Evolutionary conservation across 2,888 invertebrate genomes (phyloP), one percentile per base, ranked within the genome.

Genomic region (Watsonalla cultraria): DNA sequence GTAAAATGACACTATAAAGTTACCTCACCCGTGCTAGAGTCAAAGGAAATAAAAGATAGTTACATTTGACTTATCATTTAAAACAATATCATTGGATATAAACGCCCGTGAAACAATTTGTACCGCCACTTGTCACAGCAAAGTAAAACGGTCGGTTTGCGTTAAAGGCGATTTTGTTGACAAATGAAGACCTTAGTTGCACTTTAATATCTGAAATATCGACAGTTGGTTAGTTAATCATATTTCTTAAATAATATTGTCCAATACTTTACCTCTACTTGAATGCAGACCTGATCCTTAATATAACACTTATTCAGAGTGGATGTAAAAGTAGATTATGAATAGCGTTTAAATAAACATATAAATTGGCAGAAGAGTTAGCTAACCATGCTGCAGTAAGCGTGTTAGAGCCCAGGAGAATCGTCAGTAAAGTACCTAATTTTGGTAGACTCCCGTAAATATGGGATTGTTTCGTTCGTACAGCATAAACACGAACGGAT

Each of bases 91-190:
- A 49, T 49, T 39, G n/a, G 39, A 49, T 15, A 49, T 39, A 49
- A 37, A 11, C 8, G 35, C 49, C 49, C 14, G 49, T 14, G 49
- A 49, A 49, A 37, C 37, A 49, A 0, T 49, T 37, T 39, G 11
- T 49, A 37, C 37, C 15, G 39, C 15, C 37, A 49, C 39, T 49
- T 37, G 37, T 37, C 14, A 49, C 37, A 24, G 13, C 53, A 53
- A 51, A 66, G 51, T 57, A 61, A 51, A 65, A 66, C 6, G 68
- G 62, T 47, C 49, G 60, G 45, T 66, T 58, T 15, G 54, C 58
- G 5, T 15, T 24, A 37, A 64, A 56, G 49, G 35, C 37, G 13
- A 39, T 6, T 8, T 6, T 14, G 13, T 49, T 14, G 1, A 49
- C 37, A 49, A 49, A 49, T 49, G 49, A 37, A 8, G 49, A 49